Evolutionary conservation across 2,888 invertebrate genomes (phyloP).

Genomic region (Busseola fusca): DNA sequence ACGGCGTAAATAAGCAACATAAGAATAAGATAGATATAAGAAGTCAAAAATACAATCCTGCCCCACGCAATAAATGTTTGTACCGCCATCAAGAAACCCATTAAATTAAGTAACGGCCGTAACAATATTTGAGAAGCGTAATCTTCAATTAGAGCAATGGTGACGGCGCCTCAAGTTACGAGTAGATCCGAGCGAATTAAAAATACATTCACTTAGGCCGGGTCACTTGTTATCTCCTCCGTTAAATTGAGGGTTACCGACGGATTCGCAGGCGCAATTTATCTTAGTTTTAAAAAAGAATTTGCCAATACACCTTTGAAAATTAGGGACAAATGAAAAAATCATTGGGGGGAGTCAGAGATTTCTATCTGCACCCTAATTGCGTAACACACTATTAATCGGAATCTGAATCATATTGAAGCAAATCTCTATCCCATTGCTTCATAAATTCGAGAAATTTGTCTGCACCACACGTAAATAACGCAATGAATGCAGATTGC

Average conservation of each 20-base stretch:
- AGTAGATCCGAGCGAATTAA: conserved; percentile 60
- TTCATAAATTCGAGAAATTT: too few species aligned
- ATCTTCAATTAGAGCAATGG: conserved; percentile 59
- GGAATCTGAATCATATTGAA: too few species aligned
- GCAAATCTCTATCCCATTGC: too few species aligned
- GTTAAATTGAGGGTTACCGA: conserved; percentile 34
- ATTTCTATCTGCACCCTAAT: too few species aligned
- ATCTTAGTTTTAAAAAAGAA: conserved; percentile 28
- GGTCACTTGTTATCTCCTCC: conserved; percentile 55
- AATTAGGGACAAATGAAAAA: conserved; percentile 19
- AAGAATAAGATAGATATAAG: too few species aligned
- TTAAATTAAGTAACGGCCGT: conserved; percentile 45
- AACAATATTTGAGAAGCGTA: conserved; percentile 54
- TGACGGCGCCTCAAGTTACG: conserved; percentile 41
- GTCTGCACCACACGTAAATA: too few species aligned
- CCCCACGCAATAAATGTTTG: conserved; percentile 5
- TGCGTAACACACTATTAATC: too few species aligned
- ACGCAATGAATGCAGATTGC: too few species aligned
- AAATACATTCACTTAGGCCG: conserved; percentile 62
- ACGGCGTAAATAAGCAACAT: not conserved
- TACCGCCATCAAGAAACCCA: conserved; percentile 33
- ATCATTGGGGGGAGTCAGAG: conserved; percentile 12
- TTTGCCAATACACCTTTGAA: conserved; percentile 19
- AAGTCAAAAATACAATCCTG: conserved; percentile 2
- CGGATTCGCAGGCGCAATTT: conserved; percentile 39